These are phyloP conservation scores for Lochmaea capreae DNA, from an alignment of 2,888 invertebrate genomes.

Conservation along the genomic window DNA sequence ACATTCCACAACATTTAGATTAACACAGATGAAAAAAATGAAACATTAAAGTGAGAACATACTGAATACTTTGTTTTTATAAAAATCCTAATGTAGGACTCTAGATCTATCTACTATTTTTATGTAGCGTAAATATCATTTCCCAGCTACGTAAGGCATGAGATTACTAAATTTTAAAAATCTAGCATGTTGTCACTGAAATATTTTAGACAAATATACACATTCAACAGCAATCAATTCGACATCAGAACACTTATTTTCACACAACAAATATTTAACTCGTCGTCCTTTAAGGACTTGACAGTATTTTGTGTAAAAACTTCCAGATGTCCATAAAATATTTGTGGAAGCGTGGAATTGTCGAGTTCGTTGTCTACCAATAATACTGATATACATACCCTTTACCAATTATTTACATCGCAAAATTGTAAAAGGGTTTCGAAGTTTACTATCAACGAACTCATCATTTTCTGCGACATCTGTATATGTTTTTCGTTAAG, in stretches of 20 bases:
- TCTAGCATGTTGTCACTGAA: constrained; percentile 15
- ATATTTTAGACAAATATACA: constrained; percentile 1
- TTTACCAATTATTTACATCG: neutral
- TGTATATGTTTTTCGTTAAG: neutral
- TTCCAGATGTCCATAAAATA: neutral
- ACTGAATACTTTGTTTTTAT: constrained; percentile 1
- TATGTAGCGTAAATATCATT: constrained; percentile 11
- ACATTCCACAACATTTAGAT: constrained; percentile 1
- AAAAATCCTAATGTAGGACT: constrained; percentile 18
- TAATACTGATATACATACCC: constrained; percentile 22
- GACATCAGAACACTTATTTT: neutral
- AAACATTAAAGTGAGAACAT: constrained; percentile 18
- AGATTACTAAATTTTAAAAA: constrained; percentile 14
- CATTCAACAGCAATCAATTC: neutral
- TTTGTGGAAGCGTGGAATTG: neutral
- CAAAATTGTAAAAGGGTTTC: neutral
- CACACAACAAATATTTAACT: neutral
- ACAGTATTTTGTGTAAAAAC: neutral
- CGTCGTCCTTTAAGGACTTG: too few species aligned
- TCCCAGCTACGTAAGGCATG: constrained; percentile 12
- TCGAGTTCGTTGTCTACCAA: constrained; percentile 22
- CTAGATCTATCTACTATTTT: constrained; percentile 16
- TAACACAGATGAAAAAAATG: neutral
- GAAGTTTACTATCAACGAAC: constrained; percentile 20
- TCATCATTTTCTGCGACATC: neutral